Percentiles rank a stretch among this genome's conserved stretches.
phyloP scores from a whole-genome alignment of 2,797 vertebrate species.

The Malacoctenus gilli region DNA sequence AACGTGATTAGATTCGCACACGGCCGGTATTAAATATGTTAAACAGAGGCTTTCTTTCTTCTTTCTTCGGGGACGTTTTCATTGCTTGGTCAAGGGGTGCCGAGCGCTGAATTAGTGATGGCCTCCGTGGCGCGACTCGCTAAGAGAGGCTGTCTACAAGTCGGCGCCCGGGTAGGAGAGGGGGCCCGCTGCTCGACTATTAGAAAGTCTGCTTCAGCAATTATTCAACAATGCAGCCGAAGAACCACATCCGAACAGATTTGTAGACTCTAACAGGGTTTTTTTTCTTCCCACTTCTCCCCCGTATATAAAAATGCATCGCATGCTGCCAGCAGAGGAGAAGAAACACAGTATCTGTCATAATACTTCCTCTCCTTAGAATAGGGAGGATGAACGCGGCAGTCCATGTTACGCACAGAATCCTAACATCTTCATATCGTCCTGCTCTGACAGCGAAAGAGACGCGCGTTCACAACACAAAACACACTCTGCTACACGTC shows the following conservation, averaged over 20 bases:
- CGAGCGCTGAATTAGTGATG: conserved; percentile 86
- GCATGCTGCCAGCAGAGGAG: conserved; percentile 35
- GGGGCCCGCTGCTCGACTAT: conserved; percentile 28
- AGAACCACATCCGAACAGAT: conserved; percentile 36
- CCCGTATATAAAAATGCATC: conserved; percentile 45
- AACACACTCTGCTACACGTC: not conserved
- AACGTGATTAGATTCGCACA: conserved; percentile 71
- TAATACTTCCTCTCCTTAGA: conserved; percentile 27
- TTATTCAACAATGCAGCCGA: conserved; percentile 48
- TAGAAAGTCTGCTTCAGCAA: conserved; percentile 51
- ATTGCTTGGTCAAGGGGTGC: conserved; percentile 67
- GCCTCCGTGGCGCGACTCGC: conserved; percentile 72
- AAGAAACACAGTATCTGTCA: conserved; percentile 59
- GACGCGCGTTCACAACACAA: conserved; percentile 25
- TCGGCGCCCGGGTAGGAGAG: conserved; percentile 38
- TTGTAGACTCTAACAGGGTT: conserved; percentile 27
- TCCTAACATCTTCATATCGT: conserved; percentile 59
- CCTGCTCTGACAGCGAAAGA: conserved; percentile 34
- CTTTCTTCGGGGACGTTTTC: conserved; percentile 41
- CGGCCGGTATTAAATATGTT: conserved; percentile 74
- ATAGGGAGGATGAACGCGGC: conserved; percentile 47
- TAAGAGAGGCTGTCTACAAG: conserved; percentile 46
- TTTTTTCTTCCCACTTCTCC: too few species aligned
- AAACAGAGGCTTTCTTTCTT: conserved; percentile 41
- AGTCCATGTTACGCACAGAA: conserved; percentile 52